phyloP scores from a whole-genome alignment of 2,113 vertebrate species.

The Acanthochromis polyacanthus region DNA sequence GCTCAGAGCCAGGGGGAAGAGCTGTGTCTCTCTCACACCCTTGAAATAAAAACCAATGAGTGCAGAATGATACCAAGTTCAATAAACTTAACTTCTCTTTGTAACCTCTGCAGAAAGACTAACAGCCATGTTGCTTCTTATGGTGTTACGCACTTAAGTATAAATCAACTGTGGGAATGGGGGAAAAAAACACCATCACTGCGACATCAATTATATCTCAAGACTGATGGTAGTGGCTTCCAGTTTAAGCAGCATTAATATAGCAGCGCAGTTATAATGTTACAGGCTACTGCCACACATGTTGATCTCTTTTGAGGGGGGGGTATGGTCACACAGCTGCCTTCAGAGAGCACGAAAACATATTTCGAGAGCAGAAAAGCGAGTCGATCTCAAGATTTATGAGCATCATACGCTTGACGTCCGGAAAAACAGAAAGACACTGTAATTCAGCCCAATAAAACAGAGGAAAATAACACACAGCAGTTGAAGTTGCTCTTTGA shows the following conservation, averaged over 20 bases:
- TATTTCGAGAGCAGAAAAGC: neutral
- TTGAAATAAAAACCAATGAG: conserved; percentile 67
- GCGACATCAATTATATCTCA: conserved; percentile 18
- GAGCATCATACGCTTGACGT: neutral
- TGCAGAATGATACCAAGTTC: conserved; percentile 60
- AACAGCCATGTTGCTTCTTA: conserved; percentile 9
- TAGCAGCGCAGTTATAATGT: conserved; percentile 13
- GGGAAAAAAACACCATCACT: conserved; percentile 8
- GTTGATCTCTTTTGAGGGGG: neutral
- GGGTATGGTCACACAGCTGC: conserved; percentile 26
- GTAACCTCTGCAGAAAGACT: conserved; percentile 45
- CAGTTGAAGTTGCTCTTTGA: no score
- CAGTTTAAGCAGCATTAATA: conserved; percentile 14
- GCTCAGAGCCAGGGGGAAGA: conserved; percentile 53
- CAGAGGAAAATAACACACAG: neutral
- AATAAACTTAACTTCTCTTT: conserved; percentile 65
- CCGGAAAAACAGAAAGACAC: neutral
- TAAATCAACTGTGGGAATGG: conserved; percentile 19
- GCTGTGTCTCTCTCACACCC: conserved; percentile 58
- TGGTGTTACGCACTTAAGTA: conserved; percentile 23
- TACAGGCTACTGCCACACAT: neutral
- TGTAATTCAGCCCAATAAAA: conserved; percentile 3
- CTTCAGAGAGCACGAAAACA: conserved; percentile 6
- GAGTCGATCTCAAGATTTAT: neutral
- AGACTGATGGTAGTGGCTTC: conserved; percentile 10